Evolutionary conservation across 2,888 invertebrate species (phyloP), one percentile per base, ranked within the genome.

Genomic region (Euclidia mi): DNA sequence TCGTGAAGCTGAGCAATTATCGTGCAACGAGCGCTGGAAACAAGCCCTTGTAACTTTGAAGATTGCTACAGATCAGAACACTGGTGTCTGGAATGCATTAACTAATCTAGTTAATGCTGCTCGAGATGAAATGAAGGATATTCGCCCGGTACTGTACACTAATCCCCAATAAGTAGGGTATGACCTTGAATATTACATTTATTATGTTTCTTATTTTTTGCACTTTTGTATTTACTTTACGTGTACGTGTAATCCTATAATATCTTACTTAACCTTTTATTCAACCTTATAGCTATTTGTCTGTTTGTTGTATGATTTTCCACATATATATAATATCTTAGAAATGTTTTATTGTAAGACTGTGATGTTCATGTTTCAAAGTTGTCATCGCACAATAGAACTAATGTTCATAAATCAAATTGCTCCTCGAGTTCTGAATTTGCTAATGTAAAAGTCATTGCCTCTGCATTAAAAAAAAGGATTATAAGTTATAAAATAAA

Each of bases 401-500:
- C 43, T 1, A 25, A 25, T 25, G 7, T 25, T 3, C 20, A 25
- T 25, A 25, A 25, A 25, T 25, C 20, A 1, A 43, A 43, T 43
- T 17, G 31, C 2, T 43, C 32, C 18, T 11, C 6, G n/a, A n/a
- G 15, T n/a, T 43, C 43, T n/a, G 43, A 43, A 43, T n/a, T 43
- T 6, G 31, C 31, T 3, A 43, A 43, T 43, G 11, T 43, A 32
- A 17, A 43, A 43, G 4, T 31, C 17, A 43, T 32, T 43, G 32
- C 43, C 32, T n/a, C 43, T 43, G 43, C 43, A 17, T 43, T 43
- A 32, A 43, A 43, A 31, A 43, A 43, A 3, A 43, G 43, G 6
- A 43, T 43, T 17, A 43, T 43, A 43, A 43, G 43, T 43, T 43
- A 43, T n/a, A 43, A 43, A 31, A n/a, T 43, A n/a, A 43, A 43